Evolutionary conservation across 2,888 invertebrate genomes (phyloP), one percentile per base, ranked within the genome.

Genomic region (Laspeyria flexula): DNA sequence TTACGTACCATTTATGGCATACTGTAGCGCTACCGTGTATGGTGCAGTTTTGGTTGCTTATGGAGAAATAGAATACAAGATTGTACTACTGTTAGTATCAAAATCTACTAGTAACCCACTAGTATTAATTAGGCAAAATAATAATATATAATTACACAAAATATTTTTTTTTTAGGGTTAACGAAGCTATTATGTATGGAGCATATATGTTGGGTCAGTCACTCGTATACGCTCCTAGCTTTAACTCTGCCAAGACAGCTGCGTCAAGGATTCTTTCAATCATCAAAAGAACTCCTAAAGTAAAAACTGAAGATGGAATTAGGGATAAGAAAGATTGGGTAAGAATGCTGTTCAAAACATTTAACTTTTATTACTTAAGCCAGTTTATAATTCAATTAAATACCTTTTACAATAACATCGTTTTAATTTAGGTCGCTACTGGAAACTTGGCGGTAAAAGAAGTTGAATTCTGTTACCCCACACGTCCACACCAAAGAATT

Each of bases 191-290:
- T 1, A 95, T 96, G 81, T 96, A 96, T 60, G 96, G 96, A 4
- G 95, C 96, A 0, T 96, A 96, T 93, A 96, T 96, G 95, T 79
- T 96, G 65, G 96, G 96, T 0, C 96, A 96, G 78, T 95, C 96
- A 0, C 81, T 96, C 34, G 96, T 96, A 0, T 96, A 95, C 77
- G 96, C 95, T 0, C 96, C 96, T 0, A 96, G 96, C 75, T 95
- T 96, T 59, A 95, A 94, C 71, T 94, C 95, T 11, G 96, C 96
- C 0, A 95, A 95, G 65, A 68, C 76, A 1, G 87, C 88, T 37
- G 91, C 83, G 3, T 84, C 88, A 0, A 77, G 90, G 37, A 88
- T 92, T 3, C 55, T 91, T 0, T 66, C 85, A 0, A 60, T 86
- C 15, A 88, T 91, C 30, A 75, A 77, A 16, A 75, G 91, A 34